A percentile compares a stretch with the other conserved stretches of the same genome.
These are phyloP conservation scores for Heterotilapia buettikoferi DNA, from an alignment of 2,113 vertebrate species.

Conservation along the genomic window DNA sequence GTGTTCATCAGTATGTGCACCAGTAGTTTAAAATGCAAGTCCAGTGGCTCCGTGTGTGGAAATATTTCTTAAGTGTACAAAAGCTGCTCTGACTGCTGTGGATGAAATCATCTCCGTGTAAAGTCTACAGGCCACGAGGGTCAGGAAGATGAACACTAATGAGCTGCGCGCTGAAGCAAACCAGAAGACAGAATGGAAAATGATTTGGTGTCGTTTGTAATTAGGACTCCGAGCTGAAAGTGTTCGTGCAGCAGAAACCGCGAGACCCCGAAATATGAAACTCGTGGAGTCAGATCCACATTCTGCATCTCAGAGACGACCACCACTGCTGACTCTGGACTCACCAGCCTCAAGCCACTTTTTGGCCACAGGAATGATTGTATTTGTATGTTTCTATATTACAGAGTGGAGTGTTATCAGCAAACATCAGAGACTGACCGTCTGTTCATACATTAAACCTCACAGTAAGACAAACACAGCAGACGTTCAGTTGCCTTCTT, in stretches of 20 bases:
- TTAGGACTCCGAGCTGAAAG: neutral
- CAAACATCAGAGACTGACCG: neutral
- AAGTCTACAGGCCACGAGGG: neutral
- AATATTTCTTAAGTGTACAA: neutral
- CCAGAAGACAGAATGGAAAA: neutral
- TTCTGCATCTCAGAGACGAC: neutral
- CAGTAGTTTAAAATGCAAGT: neutral
- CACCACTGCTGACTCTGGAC: rapidly evolving
- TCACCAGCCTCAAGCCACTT: neutral
- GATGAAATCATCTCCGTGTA: neutral
- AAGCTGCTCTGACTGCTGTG: neutral
- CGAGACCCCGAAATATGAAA: neutral
- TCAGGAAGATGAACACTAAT: neutral
- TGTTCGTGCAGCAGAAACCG: neutral
- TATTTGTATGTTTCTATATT: neutral
- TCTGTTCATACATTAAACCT: neutral
- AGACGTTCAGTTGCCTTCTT: neutral
- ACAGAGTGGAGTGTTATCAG: neutral
- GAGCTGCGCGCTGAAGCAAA: neutral
- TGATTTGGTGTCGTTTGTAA: neutral
- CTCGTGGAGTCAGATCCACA: neutral
- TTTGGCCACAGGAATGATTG: neutral
- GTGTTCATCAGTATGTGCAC: neutral
- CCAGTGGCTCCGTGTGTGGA: neutral
- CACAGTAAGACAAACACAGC: neutral